Base-by-base conservation (phyloP, 2,113 vertebrate genomes). In the Ovibos moschatus region DNA sequence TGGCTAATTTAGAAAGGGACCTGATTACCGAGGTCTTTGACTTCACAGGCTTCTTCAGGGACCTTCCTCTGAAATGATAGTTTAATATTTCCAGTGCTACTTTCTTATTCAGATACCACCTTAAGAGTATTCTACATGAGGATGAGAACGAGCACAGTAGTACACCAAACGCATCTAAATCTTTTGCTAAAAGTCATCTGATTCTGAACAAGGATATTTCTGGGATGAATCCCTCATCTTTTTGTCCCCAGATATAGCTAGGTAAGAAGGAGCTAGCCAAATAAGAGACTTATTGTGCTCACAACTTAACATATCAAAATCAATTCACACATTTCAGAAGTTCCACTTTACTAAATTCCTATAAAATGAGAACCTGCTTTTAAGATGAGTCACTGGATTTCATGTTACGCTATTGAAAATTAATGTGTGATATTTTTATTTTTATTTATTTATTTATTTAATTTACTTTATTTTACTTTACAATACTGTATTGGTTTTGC, bases 281-380 rank as follows among this genome's bases (percentile, higher is more conserved):
- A 78, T 85, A 82, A 58, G 33, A 95, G 94, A 88, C 43, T 12
- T 55, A 55, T 2, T 78, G 57, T 71, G 43, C 17, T 78, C 64
- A 15, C 57, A 95, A 89, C 1, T 1, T 81, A 6, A 30, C 55
- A 91, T 25, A 55, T 53, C 5, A n/a, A 92, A 96, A 91, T 93
- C 74, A 93, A 93, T 88, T 79, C 36, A 91, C 45, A 81, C 25
- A 88, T 58, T 96, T 89, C 82, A 85, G 50, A 85, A 96, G 21
- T 86, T 95, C 53, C n/a, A 79, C 30, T 28, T 36, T 21, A 89
- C 64, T 62, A 78, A 87, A 94, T 40, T 76, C 23, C 91, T 87
- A 76, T 14, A 64, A 89, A 67, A 28, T 62, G 21, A 58, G 28
- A 62, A 81, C 33, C 7, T 95, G 40, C 23, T 71, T 83, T 95